phyloP scores from a whole-genome alignment of 2,888 invertebrate genomes.

The Caenorhabditis virilis region DNA sequence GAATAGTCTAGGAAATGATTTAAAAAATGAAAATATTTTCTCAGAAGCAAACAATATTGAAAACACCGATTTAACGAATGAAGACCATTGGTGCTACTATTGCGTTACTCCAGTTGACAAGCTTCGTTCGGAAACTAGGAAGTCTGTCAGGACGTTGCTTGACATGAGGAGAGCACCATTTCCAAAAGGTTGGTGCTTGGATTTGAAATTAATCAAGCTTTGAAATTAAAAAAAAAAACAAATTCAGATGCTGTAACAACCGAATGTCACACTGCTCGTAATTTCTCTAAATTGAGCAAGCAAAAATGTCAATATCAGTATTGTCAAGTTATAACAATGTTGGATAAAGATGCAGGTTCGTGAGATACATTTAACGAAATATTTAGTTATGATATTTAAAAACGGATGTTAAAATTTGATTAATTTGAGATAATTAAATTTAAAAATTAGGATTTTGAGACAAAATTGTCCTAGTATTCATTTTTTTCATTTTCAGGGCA shows the following conservation, averaged over 20 bases:
- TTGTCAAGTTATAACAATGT: slow-evolving; percentile 61
- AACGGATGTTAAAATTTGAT: neutral
- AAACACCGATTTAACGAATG: neutral
- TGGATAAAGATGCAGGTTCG: slow-evolving; percentile 58
- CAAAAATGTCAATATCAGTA: slow-evolving; percentile 56
- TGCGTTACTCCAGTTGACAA: slow-evolving; percentile 52
- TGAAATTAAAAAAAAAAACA: neutral
- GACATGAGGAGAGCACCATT: slow-evolving; percentile 57
- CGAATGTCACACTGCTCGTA: slow-evolving; percentile 54
- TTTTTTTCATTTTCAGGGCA: slow-evolving; percentile 42
- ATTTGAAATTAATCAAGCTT: neutral
- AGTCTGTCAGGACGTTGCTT: slow-evolving; percentile 53
- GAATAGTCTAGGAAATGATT: neutral
- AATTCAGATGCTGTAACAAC: slow-evolving; percentile 48
- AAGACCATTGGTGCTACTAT: slow-evolving; percentile 55
- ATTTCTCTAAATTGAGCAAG: slow-evolving; percentile 49
- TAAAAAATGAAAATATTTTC: neutral
- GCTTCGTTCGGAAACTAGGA: slow-evolving; percentile 48
- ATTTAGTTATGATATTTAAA: neutral
- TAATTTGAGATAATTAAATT: no score
- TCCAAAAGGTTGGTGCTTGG: slow-evolving; percentile 39
- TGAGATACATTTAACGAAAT: neutral
- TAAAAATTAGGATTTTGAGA: no score
- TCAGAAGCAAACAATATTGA: neutral
- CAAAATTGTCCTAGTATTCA: no score